These are phyloP conservation scores for Notothenia coriiceps DNA, from an alignment of 2,113 vertebrate species.

Conservation along the genomic window DNA sequence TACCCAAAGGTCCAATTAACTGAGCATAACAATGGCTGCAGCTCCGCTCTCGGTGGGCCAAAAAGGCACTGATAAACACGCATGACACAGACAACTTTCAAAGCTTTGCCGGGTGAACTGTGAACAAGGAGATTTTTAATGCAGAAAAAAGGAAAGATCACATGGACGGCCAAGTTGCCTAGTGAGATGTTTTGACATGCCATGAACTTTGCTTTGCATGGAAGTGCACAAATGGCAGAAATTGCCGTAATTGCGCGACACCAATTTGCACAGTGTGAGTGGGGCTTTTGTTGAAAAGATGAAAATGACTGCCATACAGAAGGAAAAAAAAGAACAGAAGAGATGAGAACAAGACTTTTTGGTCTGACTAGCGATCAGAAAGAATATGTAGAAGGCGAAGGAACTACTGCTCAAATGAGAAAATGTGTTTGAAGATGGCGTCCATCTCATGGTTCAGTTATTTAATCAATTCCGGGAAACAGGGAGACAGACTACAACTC, in stretches of 20 bases:
- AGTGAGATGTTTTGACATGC: conserved; percentile 74
- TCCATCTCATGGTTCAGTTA: conserved; percentile 62
- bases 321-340: conserved; percentile 15
- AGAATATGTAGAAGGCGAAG: conserved; percentile 16
- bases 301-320: conserved; percentile 42
- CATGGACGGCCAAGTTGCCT: conserved; percentile 63
- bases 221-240: conserved; percentile 62
- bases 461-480: conserved; percentile 66
- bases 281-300: conserved; percentile 62
- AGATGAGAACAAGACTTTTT: conserved; percentile 30
- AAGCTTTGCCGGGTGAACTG: conserved; percentile 68
- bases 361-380: conserved; percentile 44
- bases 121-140: conserved; percentile 66
- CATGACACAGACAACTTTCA: conserved; percentile 61
- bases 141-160: conserved; percentile 51
- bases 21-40: conserved; percentile 73
- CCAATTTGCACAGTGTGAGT: conserved; percentile 58
- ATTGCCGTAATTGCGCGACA: conserved; percentile 63
- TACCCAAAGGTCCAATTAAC: conserved; percentile 82
- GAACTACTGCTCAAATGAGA: conserved; percentile 31
- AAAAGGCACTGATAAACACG: conserved; percentile 69
- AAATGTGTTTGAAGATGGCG: conserved; percentile 67
- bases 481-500: conserved; percentile 36
- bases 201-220: conserved; percentile 61
- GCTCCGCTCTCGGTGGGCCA: conserved; percentile 51